phyloP scores from a whole-genome alignment of 2,113 vertebrate genomes.

The Cyprichromis sp. region DNA sequence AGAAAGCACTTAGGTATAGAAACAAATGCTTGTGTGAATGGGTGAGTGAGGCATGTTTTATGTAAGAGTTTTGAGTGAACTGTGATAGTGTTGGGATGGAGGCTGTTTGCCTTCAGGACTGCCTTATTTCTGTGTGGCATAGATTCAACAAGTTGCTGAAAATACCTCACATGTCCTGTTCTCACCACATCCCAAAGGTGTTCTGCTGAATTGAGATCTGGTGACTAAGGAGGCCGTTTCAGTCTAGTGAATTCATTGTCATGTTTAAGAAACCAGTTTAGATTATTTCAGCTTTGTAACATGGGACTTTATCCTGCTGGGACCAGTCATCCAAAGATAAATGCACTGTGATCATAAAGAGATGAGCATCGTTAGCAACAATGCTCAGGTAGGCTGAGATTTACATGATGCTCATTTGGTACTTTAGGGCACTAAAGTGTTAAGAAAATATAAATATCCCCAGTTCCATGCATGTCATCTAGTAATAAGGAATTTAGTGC shows the following conservation, averaged over 20 bases:
- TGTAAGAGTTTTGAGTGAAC: not conserved
- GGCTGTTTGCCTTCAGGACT: not conserved
- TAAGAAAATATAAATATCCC: not conserved
- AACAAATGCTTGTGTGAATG: not conserved
- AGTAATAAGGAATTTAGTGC: not conserved
- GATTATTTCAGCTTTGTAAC: not conserved
- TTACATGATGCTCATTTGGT: not conserved
- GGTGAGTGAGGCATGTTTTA: not conserved
- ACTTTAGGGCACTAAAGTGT: not conserved
- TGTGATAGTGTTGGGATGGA: not conserved
- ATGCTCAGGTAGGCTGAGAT: not conserved
- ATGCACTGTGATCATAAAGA: not conserved
- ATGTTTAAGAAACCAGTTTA: not conserved
- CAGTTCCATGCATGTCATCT: not conserved
- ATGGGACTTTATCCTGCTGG: not conserved
- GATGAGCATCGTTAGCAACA: not conserved
- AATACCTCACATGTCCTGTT: not conserved
- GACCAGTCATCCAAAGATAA: not conserved
- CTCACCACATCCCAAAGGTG: not conserved
- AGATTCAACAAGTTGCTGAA: not conserved
- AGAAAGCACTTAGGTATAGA: not conserved
- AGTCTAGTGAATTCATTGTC: not conserved
- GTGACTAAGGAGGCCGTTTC: not conserved
- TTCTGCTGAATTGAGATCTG: not conserved
- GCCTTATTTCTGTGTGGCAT: not conserved